phyloP scores from a whole-genome alignment of 2,113 vertebrate species.

The Muntiacus reevesi region DNA sequence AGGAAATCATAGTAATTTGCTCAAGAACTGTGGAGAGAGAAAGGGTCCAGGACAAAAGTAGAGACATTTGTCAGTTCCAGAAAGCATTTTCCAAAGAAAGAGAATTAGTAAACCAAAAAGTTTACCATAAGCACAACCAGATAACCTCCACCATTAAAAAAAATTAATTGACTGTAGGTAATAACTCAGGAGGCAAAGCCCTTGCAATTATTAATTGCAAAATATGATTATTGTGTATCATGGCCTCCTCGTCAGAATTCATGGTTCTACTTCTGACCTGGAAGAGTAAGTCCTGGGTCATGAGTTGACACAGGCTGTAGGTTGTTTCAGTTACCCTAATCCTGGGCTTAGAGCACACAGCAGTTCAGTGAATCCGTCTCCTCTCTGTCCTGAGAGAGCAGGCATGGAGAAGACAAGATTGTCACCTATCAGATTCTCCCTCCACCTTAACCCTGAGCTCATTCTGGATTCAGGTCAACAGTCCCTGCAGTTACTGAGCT shows the following conservation, averaged over 20 bases:
- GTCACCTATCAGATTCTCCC: background rate
- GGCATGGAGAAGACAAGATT: background rate
- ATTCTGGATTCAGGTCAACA: background rate
- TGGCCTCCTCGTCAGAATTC: slow-evolving; percentile 14
- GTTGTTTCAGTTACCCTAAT: slow-evolving; percentile 53
- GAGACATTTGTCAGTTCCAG: slow-evolving; percentile 50
- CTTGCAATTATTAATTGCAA: slow-evolving; percentile 50
- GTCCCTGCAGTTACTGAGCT: background rate
- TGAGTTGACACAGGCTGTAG: background rate
- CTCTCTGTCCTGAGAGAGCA: background rate
- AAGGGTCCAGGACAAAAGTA: slow-evolving; percentile 45
- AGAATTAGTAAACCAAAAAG: slow-evolving; percentile 63
- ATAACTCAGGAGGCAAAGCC: slow-evolving; percentile 33
- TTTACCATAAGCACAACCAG: slow-evolving; percentile 39
- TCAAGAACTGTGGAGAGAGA: slow-evolving; percentile 60
- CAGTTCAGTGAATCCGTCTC: background rate
- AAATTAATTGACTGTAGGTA: slow-evolving; percentile 64
- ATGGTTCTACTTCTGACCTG: slow-evolving; percentile 16
- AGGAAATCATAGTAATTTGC: slow-evolving; percentile 76
- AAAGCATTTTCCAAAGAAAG: slow-evolving; percentile 54
- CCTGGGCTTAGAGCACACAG: slow-evolving; percentile 11
- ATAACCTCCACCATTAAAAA: slow-evolving; percentile 54
- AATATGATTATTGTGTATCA: slow-evolving; percentile 15
- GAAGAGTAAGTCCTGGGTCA: slow-evolving; percentile 30
- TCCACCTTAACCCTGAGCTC: slow-evolving; percentile 25